Conservation (phyloP, 1,140 invertebrate genomes). For the Phymorhynchus buccinoides region DNA sequence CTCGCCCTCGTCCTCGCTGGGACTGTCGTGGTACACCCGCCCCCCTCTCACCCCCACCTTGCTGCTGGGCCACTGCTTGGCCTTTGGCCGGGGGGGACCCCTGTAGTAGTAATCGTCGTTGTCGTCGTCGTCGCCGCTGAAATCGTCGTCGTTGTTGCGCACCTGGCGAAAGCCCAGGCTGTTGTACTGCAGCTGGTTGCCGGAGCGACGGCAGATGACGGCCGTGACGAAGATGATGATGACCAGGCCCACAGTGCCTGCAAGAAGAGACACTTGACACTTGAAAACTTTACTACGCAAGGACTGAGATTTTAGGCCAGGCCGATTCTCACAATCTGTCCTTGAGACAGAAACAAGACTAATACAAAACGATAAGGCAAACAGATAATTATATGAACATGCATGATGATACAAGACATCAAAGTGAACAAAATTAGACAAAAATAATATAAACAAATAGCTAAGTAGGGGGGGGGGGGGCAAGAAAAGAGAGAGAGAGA, state of each 20-base stretch:
- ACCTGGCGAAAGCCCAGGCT: conserved; percentile 57
- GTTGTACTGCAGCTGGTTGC: conserved; percentile 42
- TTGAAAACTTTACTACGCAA: no score
- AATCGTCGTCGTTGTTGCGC: conserved; percentile 52
- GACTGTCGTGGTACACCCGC: conserved; percentile 12
- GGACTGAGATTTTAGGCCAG: no score
- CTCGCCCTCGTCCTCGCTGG: conserved; percentile 33
- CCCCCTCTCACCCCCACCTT: background rate
- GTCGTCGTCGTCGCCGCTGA: conserved; percentile 45
- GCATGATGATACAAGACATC: no score
- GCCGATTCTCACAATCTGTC: background rate
- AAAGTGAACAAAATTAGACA: background rate
- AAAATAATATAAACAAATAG: background rate
- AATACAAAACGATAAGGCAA: no score
- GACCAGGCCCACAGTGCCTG: conserved; percentile 50
- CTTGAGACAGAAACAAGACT: background rate
- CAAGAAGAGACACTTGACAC: conserved; percentile 15
- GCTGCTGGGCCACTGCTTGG: background rate
- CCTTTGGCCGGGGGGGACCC: background rate
- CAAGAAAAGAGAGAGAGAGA: no score
- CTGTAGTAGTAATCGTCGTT: conserved; percentile 25
- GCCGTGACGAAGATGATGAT: conserved; percentile 54
- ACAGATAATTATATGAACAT: no score
- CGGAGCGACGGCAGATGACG: conserved; percentile 50
- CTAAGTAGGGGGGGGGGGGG: no score